A percentile compares a stretch with the other conserved stretches of the same genome.
These are phyloP conservation scores for Nothura maculosa DNA, from an alignment of 2,797 vertebrate genomes.

Conservation along the genomic window DNA sequence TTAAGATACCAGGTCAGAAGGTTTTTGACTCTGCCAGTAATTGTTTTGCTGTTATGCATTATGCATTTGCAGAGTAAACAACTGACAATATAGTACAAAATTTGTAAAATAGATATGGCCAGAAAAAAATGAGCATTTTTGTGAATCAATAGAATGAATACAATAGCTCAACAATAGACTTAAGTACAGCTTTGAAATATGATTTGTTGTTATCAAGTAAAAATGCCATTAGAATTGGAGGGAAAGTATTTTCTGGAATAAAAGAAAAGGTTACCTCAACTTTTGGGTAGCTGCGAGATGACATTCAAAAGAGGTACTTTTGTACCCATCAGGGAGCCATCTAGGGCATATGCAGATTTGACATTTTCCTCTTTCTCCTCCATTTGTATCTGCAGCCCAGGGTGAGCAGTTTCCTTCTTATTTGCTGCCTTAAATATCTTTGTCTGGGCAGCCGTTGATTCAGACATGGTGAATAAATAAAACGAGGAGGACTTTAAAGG, in stretches of 20 bases:
- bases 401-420: constrained; percentile 1
- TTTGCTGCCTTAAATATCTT: constrained; percentile 49
- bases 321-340: neutral
- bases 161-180: neutral
- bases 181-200: neutral
- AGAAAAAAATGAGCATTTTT: neutral
- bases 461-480: neutral
- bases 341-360: constrained; percentile 57
- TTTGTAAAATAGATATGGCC: neutral
- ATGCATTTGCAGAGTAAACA: neutral
- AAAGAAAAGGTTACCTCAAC: constrained; percentile 28
- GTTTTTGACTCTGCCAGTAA: neutral
- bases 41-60: neutral
- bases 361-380: constrained; percentile 57
- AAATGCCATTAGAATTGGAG: neutral
- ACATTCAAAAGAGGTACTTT: constrained; percentile 31
- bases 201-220: neutral
- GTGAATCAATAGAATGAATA: neutral
- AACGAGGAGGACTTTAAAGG: neutral
- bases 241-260: neutral
- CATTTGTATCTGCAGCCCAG: constrained; percentile 27
- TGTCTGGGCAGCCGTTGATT: constrained; percentile 33
- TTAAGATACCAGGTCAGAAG: neutral
- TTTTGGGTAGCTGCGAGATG: neutral
- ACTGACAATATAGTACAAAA: neutral